Base-by-base conservation (phyloP, 2,113 vertebrate genomes). In the Cheirogaleus medius region DNA sequence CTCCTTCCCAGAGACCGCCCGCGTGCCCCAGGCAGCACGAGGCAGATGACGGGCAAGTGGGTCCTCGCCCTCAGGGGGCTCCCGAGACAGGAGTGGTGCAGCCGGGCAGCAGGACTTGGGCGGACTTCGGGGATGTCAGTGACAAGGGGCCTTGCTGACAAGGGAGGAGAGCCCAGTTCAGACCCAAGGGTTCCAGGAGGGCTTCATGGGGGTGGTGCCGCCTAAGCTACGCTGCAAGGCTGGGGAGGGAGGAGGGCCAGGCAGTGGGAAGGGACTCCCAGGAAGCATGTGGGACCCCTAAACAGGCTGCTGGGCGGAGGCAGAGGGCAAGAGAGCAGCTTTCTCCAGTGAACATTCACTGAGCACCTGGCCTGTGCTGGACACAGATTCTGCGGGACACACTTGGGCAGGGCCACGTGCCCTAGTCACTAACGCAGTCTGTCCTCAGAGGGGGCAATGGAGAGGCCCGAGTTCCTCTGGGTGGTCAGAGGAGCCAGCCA, bases 211-310 rank as follows among this genome's bases (percentile, higher is more conserved):
- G 66, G 42, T 68, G 83, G 21, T 3, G 4, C 29, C 3, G 0
- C 1, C 7, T 4, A 66, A 21, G 69, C 49, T 9, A 29, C 52
- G 49, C 42, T 34, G 12, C 63, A 47, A 47, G 15, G 18, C 15
- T 8, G 5, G 6, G 42, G 39, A 6, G 54, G 18, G 34, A 54
- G 39, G 66, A 77, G 74, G 25, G 44, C 34, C 20, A 3, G 60
- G 68, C 47, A 23, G 34, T 27, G n/a, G 66, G 29, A 52, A 91
- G 42, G 14, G 25, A 10, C 5, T 32, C 44, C 10, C 20, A 3
- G 37, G 52, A 14, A 4, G 1, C 20, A 1, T 1, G 4, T 1
- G 44, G 81, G 54, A 64, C 12, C 0, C 0, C 1, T 4, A 29
- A n/a, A 12, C 23, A 64, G 77, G 32, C 11, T 8, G 15, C 63